Percentiles rank a stretch among this genome's conserved stretches.
phyloP scores from a whole-genome alignment of 2,113 vertebrate genomes.

The Brachirus orientalis region DNA sequence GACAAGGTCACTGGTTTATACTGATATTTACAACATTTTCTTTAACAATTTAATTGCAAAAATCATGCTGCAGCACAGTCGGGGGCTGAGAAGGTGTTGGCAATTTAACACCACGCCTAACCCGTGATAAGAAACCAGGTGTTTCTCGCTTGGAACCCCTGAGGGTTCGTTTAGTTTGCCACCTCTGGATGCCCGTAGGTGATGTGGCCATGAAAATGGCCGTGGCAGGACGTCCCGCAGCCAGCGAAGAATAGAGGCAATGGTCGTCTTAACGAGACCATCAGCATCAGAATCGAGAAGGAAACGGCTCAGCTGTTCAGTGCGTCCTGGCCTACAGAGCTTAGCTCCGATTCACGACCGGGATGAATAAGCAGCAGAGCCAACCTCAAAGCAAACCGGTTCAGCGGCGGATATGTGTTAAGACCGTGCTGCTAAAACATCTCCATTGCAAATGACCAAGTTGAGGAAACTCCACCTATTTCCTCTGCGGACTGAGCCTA shows the following conservation, averaged over 20 bases:
- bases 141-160: conserved; percentile 54
- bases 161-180: conserved; percentile 81
- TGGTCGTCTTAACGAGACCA: conserved; percentile 78
- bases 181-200: conserved; percentile 80
- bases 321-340: conserved; percentile 57
- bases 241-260: conserved; percentile 66
- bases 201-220: conserved; percentile 85
- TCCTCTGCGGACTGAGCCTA: conserved; percentile 66
- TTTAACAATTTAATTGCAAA: conserved; percentile 23
- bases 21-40: too few relatives aligned
- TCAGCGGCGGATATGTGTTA: conserved; percentile 69
- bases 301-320: conserved; percentile 80
- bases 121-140: conserved; percentile 60
- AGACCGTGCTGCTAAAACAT: conserved; percentile 58
- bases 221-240: conserved; percentile 72
- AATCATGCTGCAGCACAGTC: conserved; percentile 33
- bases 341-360: conserved; percentile 53
- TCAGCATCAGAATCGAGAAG: conserved; percentile 85
- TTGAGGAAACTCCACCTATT: conserved; percentile 68
- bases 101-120: conserved; percentile 70
- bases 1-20: not conserved
- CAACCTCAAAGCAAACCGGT: conserved; percentile 76
- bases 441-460: conserved; percentile 79
- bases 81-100: conserved; percentile 39
- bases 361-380: conserved; percentile 52